A percentile compares a stretch with the other conserved stretches of the same genome.
Evolutionary conservation across 1,140 invertebrate genomes (phyloP).

Genomic region (Trialeurodes vaporariorum): DNA sequence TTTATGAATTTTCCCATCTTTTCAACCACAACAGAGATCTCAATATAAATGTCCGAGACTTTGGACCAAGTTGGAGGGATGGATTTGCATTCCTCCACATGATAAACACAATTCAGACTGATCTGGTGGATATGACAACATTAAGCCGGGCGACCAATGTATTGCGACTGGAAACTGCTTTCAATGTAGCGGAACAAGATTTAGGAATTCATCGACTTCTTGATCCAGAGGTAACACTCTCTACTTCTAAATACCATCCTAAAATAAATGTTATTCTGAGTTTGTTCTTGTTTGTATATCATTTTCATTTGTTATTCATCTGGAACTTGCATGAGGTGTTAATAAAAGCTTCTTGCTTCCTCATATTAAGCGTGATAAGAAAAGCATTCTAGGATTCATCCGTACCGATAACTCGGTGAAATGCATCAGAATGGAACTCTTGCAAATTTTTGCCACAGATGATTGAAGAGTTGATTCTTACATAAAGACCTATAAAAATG

Average conservation of each 20-base stretch:
- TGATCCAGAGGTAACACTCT: conserved; percentile 56
- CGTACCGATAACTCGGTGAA: too few species aligned
- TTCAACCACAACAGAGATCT: too few species aligned
- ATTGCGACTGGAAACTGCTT: conserved; percentile 81
- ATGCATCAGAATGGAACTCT: too few species aligned
- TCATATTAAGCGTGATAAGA: neutral
- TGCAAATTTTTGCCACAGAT: too few species aligned
- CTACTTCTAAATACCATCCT: too few species aligned
- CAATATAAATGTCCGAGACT: conserved; percentile 83
- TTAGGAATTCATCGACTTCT: conserved; percentile 85
- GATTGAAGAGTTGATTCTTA: too few species aligned
- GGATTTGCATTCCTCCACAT: conserved; percentile 93
- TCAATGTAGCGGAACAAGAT: conserved; percentile 82
- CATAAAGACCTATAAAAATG: too few species aligned
- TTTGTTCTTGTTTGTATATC: neutral
- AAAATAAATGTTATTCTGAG: neutral
- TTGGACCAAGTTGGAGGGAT: conserved; percentile 93
- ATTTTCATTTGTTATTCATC: neutral
- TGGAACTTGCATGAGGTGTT: neutral
- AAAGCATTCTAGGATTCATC: too few species aligned
- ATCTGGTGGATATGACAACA: conserved; percentile 75
- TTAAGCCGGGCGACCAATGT: conserved; percentile 65
- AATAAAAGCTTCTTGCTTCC: neutral
- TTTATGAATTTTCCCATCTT: too few species aligned
- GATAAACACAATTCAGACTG: conserved; percentile 88